Conservation (phyloP, 2,113 vertebrate species). For the Notarius lentiginosus region DNA sequence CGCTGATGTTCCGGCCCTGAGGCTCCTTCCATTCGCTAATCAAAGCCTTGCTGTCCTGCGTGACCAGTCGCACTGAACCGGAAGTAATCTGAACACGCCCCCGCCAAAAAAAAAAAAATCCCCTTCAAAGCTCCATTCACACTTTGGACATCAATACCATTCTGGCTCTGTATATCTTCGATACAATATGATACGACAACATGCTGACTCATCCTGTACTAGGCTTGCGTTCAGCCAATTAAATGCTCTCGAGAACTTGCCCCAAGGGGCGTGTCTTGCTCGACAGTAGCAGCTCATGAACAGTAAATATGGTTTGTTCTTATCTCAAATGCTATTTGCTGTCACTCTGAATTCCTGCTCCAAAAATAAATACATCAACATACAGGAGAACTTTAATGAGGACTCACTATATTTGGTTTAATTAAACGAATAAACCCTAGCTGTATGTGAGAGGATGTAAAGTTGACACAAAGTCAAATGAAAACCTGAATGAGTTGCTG, state of each 20-base stretch:
- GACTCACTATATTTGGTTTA: background rate
- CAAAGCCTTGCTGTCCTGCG: slow-evolving; percentile 90
- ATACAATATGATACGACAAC: background rate
- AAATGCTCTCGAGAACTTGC: background rate
- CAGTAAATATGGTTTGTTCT: background rate
- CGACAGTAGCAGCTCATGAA: background rate
- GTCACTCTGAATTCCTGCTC: background rate
- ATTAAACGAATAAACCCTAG: background rate
- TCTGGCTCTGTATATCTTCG: background rate
- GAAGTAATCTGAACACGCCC: slow-evolving; percentile 84
- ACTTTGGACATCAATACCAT: background rate
- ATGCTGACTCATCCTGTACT: background rate
- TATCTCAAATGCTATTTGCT: background rate
- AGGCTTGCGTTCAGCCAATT: background rate
- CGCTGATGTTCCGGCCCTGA: slow-evolving; percentile 94
- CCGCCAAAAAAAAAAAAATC: slow-evolving; percentile 31
- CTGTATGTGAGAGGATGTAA: background rate
- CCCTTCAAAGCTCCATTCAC: background rate
- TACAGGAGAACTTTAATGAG: background rate
- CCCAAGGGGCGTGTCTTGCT: background rate
- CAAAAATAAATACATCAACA: background rate
- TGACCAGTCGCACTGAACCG: slow-evolving; percentile 90
- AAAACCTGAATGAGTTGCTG: slow-evolving; percentile 93
- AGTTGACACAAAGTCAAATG: no score
- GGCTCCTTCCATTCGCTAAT: slow-evolving; percentile 98